Evolutionary conservation across 2,113 vertebrate genomes (phyloP).

Genomic region (Hystrix brachyura): DNA sequence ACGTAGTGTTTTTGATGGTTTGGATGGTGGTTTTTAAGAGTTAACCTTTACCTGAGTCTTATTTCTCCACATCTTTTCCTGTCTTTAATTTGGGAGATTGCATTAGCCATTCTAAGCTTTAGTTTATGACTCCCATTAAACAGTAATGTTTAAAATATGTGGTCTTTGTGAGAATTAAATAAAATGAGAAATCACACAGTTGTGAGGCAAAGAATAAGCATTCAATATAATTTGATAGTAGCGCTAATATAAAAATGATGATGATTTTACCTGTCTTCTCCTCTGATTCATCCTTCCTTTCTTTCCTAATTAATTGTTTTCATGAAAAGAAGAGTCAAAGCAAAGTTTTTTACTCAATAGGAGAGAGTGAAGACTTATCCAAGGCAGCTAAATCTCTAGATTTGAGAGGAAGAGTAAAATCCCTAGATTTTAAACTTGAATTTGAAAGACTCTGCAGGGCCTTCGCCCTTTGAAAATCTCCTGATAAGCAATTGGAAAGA

Average conservation of each 20-base stretch:
- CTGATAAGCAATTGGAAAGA: neutral
- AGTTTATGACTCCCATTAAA: neutral
- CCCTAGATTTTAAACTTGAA: neutral
- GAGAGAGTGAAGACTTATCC: neutral
- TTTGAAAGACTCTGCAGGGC: neutral
- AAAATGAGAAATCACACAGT: neutral
- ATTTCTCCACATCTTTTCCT: neutral
- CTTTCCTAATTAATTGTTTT: neutral
- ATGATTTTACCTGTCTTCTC: neutral
- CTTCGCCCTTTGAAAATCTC: slow-evolving; percentile 35
- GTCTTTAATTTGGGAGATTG: slow-evolving; percentile 9
- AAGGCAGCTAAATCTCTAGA: neutral
- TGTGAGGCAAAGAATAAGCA: neutral
- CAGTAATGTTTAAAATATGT: neutral
- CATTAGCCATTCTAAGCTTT: neutral
- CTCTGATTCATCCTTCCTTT: neutral
- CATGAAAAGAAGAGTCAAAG: neutral
- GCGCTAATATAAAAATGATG: neutral
- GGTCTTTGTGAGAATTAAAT: neutral
- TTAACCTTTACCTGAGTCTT: neutral
- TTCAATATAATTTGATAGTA: neutral
- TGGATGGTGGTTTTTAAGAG: neutral
- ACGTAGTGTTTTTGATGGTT: neutral
- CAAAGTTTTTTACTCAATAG: neutral
- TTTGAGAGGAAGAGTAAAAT: neutral